Percentiles rank a stretch among this genome's conserved stretches.
Conservation (phyloP, 2,113 vertebrate species). For the Cynopterus brachyotis region DNA sequence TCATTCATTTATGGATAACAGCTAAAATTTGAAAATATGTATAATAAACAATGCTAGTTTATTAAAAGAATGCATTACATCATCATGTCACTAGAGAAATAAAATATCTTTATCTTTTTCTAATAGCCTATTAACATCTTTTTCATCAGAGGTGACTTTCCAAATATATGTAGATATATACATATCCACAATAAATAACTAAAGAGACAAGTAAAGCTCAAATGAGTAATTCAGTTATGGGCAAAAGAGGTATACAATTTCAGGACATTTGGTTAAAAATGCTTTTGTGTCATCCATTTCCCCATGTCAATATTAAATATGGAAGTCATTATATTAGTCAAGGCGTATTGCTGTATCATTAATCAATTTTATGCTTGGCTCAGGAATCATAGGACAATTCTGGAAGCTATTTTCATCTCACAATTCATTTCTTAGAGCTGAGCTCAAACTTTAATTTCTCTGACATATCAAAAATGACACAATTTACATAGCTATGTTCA, state of each 20-base stretch:
- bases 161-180: neutral
- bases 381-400: constrained; percentile 49
- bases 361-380: constrained; percentile 64
- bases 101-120: neutral
- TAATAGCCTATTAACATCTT: neutral
- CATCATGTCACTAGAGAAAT: neutral
- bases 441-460: constrained; percentile 72
- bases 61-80: neutral
- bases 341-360: constrained; percentile 53
- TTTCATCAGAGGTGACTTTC: neutral
- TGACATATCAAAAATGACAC: constrained; percentile 38
- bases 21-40: neutral
- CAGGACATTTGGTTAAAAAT: neutral
- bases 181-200: neutral
- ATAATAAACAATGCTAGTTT: neutral
- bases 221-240: neutral
- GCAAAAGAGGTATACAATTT: neutral
- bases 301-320: constrained; percentile 68
- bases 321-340: constrained; percentile 58
- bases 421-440: constrained; percentile 37
- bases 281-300: constrained; percentile 53
- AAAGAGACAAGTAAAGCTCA: neutral
- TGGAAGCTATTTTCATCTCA: constrained; percentile 72
- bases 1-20: neutral
- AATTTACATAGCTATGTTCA: constrained; percentile 55